Base-by-base conservation (phyloP, 1,140 invertebrate genomes). In the Trichonephila clavata region DNA sequence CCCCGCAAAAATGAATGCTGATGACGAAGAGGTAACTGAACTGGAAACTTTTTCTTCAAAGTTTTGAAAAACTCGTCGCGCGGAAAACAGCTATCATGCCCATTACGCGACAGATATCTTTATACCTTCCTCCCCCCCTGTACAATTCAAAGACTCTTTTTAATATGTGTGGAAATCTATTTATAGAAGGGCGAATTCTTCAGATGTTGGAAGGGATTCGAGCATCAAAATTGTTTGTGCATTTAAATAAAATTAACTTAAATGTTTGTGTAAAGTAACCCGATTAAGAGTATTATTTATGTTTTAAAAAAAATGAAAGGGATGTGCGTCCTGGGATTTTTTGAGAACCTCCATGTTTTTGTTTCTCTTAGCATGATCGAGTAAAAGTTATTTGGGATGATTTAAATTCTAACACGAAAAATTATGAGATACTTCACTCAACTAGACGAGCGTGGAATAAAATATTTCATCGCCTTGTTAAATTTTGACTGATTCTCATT, bases 21-120 rank as follows among this genome's bases (percentile, higher is more conserved):
- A 89, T 89, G 88, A 90, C 71, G 43, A 84, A 32, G 7, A 80
- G 88, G 59, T 90, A 57, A 63, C 39, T 90, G 88, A 90, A 90
- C 88, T 88, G 32, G 7, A 71, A 61, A 43, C n/a, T 43, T 88
- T 65, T 88, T 32, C 61, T 68, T 32, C 68, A 63, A 61, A 61
- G 24, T 61, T 32, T 86, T 84, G 20, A 84, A 84, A 32, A 59
- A 57, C 57, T 14, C 43, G n/a, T 57, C n/a, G 10, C n/a, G n/a
- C 50, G 81, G n/a, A 84, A 32, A 77, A 77, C 27, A 77, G 68
- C 68, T 77, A 77, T 27, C 68, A 20, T 16, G 24, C 68, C 68
- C 68, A 77, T 77, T 77, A 77, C 27, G 68, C 68, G 68, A 32
- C 68, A 16, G 68, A 32, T 27, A 32, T 77, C 27, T 39, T 20